Base-by-base conservation (phyloP, 2,888 invertebrate species). In the Drosophila eohydei region DNA sequence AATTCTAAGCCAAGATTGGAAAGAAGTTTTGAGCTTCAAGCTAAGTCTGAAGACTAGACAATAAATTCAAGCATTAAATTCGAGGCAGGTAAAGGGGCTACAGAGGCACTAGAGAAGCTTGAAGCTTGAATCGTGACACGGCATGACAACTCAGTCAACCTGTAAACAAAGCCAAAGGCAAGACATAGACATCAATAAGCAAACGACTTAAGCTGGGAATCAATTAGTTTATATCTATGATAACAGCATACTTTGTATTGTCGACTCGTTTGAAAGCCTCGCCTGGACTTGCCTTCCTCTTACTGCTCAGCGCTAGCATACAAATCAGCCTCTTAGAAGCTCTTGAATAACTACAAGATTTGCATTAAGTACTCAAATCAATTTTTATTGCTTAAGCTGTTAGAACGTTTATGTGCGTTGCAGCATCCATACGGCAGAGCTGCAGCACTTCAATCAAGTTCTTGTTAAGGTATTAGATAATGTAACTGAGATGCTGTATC, bases 381-480 rank as follows among this genome's bases (percentile, higher is more conserved):
- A 34, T 34, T 34, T 32, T 34, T 34, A 48, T 50, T 50, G 16
- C 21, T 32, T 32, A 46, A 28, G 28, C 14, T 8, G 8, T n/a
- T 3, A 4, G 7, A n/a, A 16, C 8, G n/a, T n/a, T 1, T 38
- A 2, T 14, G 2, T 1, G 14, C 14, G 38, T 6, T 44, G 12
- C 44, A 44, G 11, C 26, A 14, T 28, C 28, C 14, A 1, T 28
- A 11, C 30, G n/a, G 16, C 16, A 50, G 11, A 32, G 32, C 52
- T 9, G 9, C 36, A 36, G 34, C 51, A 52, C 34, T 55, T 28
- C 34, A 44, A n/a, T 30, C 36, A 21, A 52, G 26, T 4, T 9
- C 38, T 54, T n/a, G 54, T 40, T 38, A 38, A 54, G 54, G 26
- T 28, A 38, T 54, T 9, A 26, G 51, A 51, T 34, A 16, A 11